These are phyloP conservation scores for Camelus bactrianus DNA, from an alignment of 2,113 vertebrate genomes.

Conservation along the genomic window DNA sequence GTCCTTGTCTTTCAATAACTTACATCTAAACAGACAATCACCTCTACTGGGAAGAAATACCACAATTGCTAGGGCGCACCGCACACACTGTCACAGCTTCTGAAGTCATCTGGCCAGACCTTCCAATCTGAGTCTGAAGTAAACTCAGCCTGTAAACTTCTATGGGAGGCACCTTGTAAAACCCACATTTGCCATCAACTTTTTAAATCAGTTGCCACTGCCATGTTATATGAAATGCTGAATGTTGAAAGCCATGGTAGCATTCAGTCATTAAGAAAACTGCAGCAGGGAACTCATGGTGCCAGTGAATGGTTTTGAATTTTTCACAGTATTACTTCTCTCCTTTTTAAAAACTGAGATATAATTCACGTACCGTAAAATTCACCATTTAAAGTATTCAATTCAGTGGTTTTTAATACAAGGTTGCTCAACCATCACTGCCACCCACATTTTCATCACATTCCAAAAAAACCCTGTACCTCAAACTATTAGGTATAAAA, in stretches of 20 bases:
- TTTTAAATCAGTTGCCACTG: not conserved
- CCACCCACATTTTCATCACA: too few relatives aligned
- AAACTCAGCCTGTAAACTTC: not conserved
- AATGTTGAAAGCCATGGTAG: not conserved
- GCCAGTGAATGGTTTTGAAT: not conserved
- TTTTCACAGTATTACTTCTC: not conserved
- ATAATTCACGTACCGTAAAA: not conserved
- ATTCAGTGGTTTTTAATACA: not conserved
- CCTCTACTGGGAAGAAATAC: not conserved
- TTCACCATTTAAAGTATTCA: not conserved
- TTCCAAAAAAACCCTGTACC: too few relatives aligned
- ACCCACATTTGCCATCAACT: not conserved
- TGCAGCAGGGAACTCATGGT: not conserved
- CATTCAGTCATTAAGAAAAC: slow-evolving; percentile 1
- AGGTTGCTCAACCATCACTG: too few relatives aligned
- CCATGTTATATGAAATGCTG: not conserved
- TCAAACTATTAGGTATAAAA: too few relatives aligned
- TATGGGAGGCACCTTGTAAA: not conserved
- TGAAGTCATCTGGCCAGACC: not conserved
- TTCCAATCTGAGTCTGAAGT: not conserved
- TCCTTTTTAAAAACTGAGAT: not conserved
- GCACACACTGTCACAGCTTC: not conserved
- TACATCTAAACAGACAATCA: not conserved
- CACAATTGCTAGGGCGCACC: not conserved
- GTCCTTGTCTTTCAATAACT: not conserved